These are phyloP conservation scores for Palythoa caribaeorum DNA, from an alignment of 92 coral and sea anemone genomes.

Conservation along the genomic window DNA sequence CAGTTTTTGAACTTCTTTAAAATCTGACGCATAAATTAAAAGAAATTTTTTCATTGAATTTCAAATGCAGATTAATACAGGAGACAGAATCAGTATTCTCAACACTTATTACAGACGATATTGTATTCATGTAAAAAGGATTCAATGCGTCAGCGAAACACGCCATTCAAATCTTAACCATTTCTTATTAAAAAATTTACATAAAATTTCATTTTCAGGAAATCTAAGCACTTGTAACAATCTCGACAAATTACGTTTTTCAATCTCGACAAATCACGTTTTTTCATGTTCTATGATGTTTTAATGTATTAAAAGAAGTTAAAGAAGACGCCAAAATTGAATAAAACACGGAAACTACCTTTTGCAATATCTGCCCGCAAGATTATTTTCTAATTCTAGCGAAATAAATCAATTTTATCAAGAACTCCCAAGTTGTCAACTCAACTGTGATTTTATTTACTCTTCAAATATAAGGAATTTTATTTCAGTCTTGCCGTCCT, in stretches of 20 bases:
- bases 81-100: not conserved
- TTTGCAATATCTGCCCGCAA: not conserved
- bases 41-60: not conserved
- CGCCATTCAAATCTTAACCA: not conserved
- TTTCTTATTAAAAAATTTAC: not conserved
- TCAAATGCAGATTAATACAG: not conserved
- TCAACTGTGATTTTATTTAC: not conserved
- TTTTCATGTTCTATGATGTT: not conserved
- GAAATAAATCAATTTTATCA: constrained; percentile 9
- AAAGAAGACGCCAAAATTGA: not conserved
- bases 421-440: not conserved
- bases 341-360: not conserved
- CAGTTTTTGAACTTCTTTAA: too few relatives aligned
- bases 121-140: not conserved
- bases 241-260: not conserved
- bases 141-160: not conserved
- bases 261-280: not conserved
- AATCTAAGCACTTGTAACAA: not conserved
- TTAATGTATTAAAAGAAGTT: not conserved
- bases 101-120: not conserved
- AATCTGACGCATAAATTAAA: not conserved
- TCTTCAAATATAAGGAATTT: constrained; percentile 8
- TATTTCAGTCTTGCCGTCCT: not conserved
- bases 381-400: not conserved
- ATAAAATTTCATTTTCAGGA: not conserved